Conservation (phyloP, 2,888 invertebrate genomes). For the Drosophila subquinaria region DNA sequence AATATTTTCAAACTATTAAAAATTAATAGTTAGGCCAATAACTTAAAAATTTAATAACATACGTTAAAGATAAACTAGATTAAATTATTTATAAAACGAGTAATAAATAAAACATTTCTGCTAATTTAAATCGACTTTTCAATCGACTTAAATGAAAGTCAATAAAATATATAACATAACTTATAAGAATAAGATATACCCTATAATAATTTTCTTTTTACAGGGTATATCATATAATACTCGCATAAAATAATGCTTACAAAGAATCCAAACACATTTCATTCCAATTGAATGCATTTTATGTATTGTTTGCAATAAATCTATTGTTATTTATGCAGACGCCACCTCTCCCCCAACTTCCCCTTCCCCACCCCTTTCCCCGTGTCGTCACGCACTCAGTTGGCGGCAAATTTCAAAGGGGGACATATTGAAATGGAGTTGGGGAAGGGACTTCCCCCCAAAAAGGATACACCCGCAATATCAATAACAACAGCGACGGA, state of each 20-base stretch:
- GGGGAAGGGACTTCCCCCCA: slow-evolving; percentile 15
- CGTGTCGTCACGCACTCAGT: slow-evolving; percentile 21
- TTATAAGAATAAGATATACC: background rate
- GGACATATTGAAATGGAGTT: background rate
- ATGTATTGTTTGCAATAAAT: slow-evolving; percentile 80
- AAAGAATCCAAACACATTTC: slow-evolving; percentile 51
- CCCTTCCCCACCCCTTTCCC: slow-evolving; percentile 4
- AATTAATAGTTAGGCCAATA: no score
- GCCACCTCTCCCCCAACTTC: no score
- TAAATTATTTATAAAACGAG: no score
- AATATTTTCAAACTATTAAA: no score
- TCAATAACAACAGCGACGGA: slow-evolving; percentile 62
- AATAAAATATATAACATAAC: no score
- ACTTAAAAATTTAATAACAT: no score
- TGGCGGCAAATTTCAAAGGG: slow-evolving; percentile 61
- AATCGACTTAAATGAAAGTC: no score
- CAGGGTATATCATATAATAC: slow-evolving; percentile 16
- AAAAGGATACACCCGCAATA: slow-evolving; percentile 60
- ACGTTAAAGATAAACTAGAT: no score
- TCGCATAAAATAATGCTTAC: slow-evolving; percentile 17
- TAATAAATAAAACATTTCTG: no score
- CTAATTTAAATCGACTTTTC: no score
- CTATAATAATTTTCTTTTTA: background rate
- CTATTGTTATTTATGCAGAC: slow-evolving; percentile 70
- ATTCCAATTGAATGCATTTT: slow-evolving; percentile 73